Evolutionary conservation across 23 tunicate species (phyloP), one percentile per base, ranked within the genome.

Genomic region (Clavelina lepadiformis): DNA sequence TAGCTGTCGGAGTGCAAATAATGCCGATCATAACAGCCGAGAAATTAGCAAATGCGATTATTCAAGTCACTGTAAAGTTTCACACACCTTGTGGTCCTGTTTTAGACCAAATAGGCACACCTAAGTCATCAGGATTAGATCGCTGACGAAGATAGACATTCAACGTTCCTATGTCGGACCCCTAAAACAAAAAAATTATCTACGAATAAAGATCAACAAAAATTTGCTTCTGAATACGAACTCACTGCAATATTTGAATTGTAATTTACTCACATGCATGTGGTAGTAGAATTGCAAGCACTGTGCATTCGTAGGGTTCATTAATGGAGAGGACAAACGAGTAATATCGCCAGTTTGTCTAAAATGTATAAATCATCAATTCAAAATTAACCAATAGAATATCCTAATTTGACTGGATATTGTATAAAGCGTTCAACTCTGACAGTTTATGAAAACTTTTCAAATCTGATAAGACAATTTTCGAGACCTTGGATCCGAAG

Each of bases 401-500:
- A n/a, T n/a, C n/a, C n/a, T n/a, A n/a, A n/a, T n/a, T n/a, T n/a
- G n/a, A n/a, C n/a, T n/a, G n/a, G n/a, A n/a, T n/a, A n/a, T n/a
- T n/a, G n/a, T n/a, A n/a, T n/a, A n/a, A n/a, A n/a, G n/a, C n/a
- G n/a, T n/a, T n/a, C n/a, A n/a, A n/a, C n/a, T n/a, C n/a, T n/a
- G n/a, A n/a, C n/a, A n/a, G n/a, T n/a, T n/a, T n/a, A n/a, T n/a
- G n/a, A n/a, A n/a, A n/a, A n/a, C n/a, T n/a, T n/a, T n/a, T n/a
- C n/a, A n/a, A n/a, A n/a, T n/a, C n/a, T n/a, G n/a, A n/a, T n/a
- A n/a, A n/a, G n/a, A n/a, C n/a, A n/a, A n/a, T n/a, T n/a, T n/a
- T n/a, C n/a, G n/a, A n/a, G 11, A 70, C 93, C 82, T 75, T 58
- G 93, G 93, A 38, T 69, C 70, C 41, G 93, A 84, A 53, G 93